phyloP scores from a whole-genome alignment of 2,888 invertebrate genomes.

The Ptychoptera contaminata region DNA sequence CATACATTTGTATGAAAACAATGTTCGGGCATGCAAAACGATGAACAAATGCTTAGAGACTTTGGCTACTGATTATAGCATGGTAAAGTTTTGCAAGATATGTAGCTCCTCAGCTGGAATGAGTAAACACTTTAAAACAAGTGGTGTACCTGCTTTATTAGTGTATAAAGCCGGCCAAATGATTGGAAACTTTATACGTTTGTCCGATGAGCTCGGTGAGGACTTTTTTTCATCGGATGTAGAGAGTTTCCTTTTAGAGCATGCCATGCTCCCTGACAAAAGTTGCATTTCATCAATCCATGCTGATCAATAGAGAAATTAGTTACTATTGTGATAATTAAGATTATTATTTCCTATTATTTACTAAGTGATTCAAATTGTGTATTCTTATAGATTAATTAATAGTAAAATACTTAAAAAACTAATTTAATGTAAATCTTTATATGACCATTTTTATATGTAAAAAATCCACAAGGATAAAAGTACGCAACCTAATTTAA shows the following conservation, averaged over 20 bases:
- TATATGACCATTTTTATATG: no score
- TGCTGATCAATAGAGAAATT: no score
- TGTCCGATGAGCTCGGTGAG: conserved; percentile 75
- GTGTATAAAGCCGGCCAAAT: conserved; percentile 81
- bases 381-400: no score
- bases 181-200: conserved; percentile 80
- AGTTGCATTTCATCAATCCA: conserved; percentile 14
- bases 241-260: conserved; percentile 76
- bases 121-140: conserved; percentile 67
- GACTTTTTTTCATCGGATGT: conserved; percentile 85
- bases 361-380: no score
- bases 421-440: no score
- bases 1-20: conserved; percentile 74
- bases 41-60: conserved; percentile 73
- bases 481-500: no score
- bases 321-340: no score
- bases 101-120: conserved; percentile 67
- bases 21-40: conserved; percentile 47
- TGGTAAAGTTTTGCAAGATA: conserved; percentile 82
- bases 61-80: conserved; percentile 61
- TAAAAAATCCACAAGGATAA: no score
- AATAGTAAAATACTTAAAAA: no score
- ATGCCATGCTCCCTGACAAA: conserved; percentile 63
- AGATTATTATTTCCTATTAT: no score
- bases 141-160: conserved; percentile 81